These are phyloP conservation scores for Philopedon plagiatum DNA, from an alignment of 2,888 invertebrate species.

Conservation along the genomic window DNA sequence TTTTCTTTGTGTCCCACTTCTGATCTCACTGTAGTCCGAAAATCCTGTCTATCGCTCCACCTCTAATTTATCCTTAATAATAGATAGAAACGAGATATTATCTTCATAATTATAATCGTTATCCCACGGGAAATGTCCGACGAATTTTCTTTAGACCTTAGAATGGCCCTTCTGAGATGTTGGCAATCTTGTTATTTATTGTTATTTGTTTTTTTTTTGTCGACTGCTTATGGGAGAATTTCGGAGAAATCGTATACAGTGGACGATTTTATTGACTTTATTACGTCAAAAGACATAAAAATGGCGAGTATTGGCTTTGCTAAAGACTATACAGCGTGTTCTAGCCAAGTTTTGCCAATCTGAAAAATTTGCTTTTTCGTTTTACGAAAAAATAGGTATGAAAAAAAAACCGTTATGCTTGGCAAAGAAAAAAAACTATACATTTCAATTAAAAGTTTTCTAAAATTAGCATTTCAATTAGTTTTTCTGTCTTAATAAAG, in stretches of 20 bases:
- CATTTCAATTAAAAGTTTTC: too few relatives aligned
- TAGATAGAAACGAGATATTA: constrained; percentile 42
- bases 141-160: constrained; percentile 27
- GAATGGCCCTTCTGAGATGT: constrained; percentile 29
- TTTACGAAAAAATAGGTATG: too few relatives aligned
- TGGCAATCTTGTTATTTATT: constrained; percentile 40
- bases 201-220: constrained; percentile 20
- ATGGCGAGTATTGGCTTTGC: too few relatives aligned
- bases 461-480: too few relatives aligned
- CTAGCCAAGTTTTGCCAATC: too few relatives aligned
- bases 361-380: too few relatives aligned
- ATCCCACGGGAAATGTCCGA: constrained; percentile 37
- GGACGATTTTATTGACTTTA: not conserved
- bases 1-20: constrained; percentile 13
- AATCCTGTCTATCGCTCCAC: constrained; percentile 23
- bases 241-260: not conserved
- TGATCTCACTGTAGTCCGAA: not conserved
- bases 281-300: too few relatives aligned
- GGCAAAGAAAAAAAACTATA: too few relatives aligned
- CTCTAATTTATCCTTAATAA: constrained; percentile 32
- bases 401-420: too few relatives aligned
- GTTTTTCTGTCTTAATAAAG: too few relatives aligned
- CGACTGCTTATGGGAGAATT: constrained; percentile 13
- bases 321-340: too few relatives aligned
- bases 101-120: constrained; percentile 39